phyloP scores from a whole-genome alignment of 1,140 invertebrate genomes.

The Wasmannia auropunctata region DNA sequence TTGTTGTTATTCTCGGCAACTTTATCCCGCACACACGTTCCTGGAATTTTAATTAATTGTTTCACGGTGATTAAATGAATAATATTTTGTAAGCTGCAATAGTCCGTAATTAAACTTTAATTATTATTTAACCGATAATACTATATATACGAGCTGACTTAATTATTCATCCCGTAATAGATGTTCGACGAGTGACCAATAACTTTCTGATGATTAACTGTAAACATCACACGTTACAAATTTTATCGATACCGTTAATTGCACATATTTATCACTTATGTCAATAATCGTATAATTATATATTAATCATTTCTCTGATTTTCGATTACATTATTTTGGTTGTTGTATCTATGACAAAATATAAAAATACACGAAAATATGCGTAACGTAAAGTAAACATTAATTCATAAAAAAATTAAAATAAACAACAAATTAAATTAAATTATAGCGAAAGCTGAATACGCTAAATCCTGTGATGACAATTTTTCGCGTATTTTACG shows the following conservation, averaged over 20 bases:
- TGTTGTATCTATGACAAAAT: background rate
- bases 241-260: conserved; percentile 10
- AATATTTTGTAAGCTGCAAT: background rate
- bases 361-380: background rate
- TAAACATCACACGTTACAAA: conserved; percentile 4
- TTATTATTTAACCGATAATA: conserved; percentile 32
- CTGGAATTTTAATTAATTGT: conserved; percentile 16
- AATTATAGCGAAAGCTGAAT: background rate
- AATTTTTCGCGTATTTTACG: background rate
- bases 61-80: background rate
- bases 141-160: background rate
- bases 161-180: conserved; percentile 26
- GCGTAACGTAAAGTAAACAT: background rate
- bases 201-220: background rate
- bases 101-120: conserved; percentile 1
- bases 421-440: background rate
- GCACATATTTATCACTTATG: background rate
- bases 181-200: background rate
- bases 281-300: background rate
- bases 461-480: background rate
- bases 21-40: background rate
- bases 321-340: background rate
- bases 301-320: conserved; percentile 6
- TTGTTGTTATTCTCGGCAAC: background rate
- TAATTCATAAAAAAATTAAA: background rate